Base-by-base conservation (phyloP, 2,797 vertebrate species). In the Galagoides demidoff region DNA sequence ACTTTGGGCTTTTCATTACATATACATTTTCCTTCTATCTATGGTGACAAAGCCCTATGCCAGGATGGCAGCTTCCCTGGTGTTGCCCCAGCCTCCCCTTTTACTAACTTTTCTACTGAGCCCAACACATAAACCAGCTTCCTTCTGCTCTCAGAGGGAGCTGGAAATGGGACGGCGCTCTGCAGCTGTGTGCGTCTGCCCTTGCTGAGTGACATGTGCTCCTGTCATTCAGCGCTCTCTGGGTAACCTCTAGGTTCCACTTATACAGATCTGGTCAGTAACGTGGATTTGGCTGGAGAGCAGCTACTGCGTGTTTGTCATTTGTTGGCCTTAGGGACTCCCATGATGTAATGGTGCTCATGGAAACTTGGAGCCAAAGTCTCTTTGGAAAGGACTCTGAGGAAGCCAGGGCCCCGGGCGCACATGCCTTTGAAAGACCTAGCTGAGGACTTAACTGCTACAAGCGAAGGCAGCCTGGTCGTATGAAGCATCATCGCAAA, bases 341-440 rank as follows among this genome's bases (percentile, higher is more conserved):
- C 39, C 87, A 74, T 27, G 71, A 61, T 70, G 25, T 79, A 84
- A 95, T 16, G 63, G 27, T 23, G 49, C 55, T 49, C 83, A 70
- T 68, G 82, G 95, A 96, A 96, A 94, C 74, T 82, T 95, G 87
- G 92, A 95, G 77, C 45, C 79, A 55, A 85, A 73, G 4, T 13
- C 19, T 87, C n/a, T 94, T 61, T 86, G 89, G 63, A 88, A 91
- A 96, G 82, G 59, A 12, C 12, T 79, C 20, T 3, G 25, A 71
- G 25, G 71, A 39, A 96, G 39, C n/a, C 43, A 82, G 59, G 59
- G 31, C 45, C 81, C 20, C 20, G 49, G 11, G 55, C n/a, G 55
- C 13, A 78, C 1, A 2, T 11, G 79, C 73, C 84, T 92, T 39
- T 55, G 73, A 85, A 71, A 74, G 74, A 34, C 6, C 2, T 6